These are phyloP conservation scores for Epicauta chinensis DNA, from an alignment of 1,140 invertebrate genomes.

Conservation along the genomic window DNA sequence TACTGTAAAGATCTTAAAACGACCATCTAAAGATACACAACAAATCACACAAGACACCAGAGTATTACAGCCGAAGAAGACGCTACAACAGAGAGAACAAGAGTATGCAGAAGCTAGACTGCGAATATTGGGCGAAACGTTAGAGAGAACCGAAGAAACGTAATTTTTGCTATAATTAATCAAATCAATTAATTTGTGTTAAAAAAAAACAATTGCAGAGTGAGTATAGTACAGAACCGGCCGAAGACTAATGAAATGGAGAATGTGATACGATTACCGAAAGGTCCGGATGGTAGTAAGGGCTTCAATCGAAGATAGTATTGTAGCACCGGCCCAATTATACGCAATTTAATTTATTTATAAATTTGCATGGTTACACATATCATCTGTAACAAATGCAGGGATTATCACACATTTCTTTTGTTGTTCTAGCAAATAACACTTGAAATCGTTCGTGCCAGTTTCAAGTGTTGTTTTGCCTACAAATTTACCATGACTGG, in stretches of 20 bases:
- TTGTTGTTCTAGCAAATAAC: no score
- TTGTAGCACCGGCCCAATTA: no score
- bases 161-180: slow-evolving; percentile 42
- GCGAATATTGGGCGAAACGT: slow-evolving; percentile 76
- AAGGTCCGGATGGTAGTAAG: slow-evolving; percentile 52
- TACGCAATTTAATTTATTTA: no score
- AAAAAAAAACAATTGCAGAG: slow-evolving; percentile 23
- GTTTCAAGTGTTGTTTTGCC: no score
- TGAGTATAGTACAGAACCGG: slow-evolving; percentile 35
- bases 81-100: slow-evolving; percentile 77
- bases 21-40: slow-evolving; percentile 53
- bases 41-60: slow-evolving; percentile 55
- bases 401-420: no score
- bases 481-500: no score
- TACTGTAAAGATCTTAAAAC: slow-evolving; percentile 75
- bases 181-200: slow-evolving; percentile 1
- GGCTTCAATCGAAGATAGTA: slow-evolving; percentile 55
- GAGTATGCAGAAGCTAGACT: slow-evolving; percentile 81
- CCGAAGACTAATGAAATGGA: slow-evolving; percentile 21
- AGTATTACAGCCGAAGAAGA: slow-evolving; percentile 71
- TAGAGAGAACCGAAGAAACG: slow-evolving; percentile 64
- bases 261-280: slow-evolving; percentile 49
- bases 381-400: no score
- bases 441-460: no score
- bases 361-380: no score